phyloP scores from a whole-genome alignment of 2,888 invertebrate genomes.

The Apantesis nais region DNA sequence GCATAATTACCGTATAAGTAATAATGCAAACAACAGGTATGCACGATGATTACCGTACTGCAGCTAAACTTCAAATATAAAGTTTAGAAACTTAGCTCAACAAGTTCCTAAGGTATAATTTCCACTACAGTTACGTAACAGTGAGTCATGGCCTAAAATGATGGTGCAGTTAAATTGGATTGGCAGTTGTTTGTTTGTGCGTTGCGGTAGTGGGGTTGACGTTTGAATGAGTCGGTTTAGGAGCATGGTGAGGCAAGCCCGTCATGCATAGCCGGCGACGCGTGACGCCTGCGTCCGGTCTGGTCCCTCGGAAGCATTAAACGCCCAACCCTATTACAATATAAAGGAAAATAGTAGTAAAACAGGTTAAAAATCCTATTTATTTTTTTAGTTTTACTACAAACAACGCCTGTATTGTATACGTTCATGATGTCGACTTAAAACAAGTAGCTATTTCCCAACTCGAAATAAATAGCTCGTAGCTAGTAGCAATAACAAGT shows the following conservation, averaged over 20 bases:
- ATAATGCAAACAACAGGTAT: background rate
- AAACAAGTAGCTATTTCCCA: background rate
- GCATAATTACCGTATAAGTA: background rate
- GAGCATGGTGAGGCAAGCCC: constrained; percentile 69
- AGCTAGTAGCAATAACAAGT: too few species aligned
- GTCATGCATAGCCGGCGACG: constrained; percentile 74
- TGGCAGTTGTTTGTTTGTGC: constrained; percentile 33
- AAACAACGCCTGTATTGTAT: background rate
- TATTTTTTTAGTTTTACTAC: constrained; percentile 2
- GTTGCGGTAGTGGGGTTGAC: constrained; percentile 37
- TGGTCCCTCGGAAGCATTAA: constrained; percentile 72
- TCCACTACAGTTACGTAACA: constrained; percentile 46
- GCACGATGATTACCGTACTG: background rate
- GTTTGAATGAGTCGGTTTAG: constrained; percentile 51
- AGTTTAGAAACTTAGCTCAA: constrained; percentile 29
- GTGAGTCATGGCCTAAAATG: constrained; percentile 52
- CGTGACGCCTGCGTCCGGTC: constrained; percentile 78
- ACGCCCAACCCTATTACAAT: constrained; percentile 61
- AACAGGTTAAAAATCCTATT: constrained; percentile 10
- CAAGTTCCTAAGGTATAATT: constrained; percentile 47
- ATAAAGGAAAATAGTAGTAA: constrained; percentile 41
- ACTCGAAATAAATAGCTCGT: background rate
- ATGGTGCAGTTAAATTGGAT: constrained; percentile 34
- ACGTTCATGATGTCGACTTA: background rate
- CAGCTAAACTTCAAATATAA: constrained; percentile 9